These are phyloP conservation scores for Eclectus roratus DNA, from an alignment of 2,113 vertebrate genomes.

Conservation along the genomic window DNA sequence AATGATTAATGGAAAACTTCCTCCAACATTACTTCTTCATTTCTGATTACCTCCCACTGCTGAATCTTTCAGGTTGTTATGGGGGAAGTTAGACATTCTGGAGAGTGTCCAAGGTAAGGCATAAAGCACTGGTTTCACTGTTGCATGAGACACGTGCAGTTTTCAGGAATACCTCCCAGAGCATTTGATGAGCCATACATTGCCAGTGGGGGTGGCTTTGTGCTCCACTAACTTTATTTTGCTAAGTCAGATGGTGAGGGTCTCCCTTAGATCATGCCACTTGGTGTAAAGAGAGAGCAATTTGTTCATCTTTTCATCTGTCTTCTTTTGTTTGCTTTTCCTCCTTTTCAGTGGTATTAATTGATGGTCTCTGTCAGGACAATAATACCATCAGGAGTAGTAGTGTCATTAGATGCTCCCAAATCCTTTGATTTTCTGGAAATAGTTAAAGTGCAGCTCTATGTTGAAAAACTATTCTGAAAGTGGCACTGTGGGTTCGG, in stretches of 20 bases:
- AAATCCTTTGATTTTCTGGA: conserved; percentile 1
- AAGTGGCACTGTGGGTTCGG: background rate
- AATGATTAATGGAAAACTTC: background rate
- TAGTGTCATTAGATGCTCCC: background rate
- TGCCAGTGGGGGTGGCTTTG: background rate
- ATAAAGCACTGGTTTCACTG: background rate
- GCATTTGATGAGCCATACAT: background rate
- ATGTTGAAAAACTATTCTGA: background rate
- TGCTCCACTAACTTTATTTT: background rate
- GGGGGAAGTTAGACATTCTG: background rate
- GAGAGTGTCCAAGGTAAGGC: background rate
- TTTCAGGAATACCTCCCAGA: background rate
- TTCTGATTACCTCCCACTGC: background rate
- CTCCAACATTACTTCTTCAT: background rate
- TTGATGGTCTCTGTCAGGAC: background rate
- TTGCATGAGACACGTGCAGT: accelerated
- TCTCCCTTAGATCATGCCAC: background rate
- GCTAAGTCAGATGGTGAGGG: background rate
- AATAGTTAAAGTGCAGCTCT: background rate
- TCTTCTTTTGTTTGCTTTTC: background rate
- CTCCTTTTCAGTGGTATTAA: background rate
- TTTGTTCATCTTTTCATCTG: background rate
- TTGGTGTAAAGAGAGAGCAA: conserved; percentile 9
- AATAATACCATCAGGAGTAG: background rate
- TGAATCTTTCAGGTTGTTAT: background rate